Conservation (phyloP, 2,888 invertebrate genomes). For the Coremacera marginata region DNA sequence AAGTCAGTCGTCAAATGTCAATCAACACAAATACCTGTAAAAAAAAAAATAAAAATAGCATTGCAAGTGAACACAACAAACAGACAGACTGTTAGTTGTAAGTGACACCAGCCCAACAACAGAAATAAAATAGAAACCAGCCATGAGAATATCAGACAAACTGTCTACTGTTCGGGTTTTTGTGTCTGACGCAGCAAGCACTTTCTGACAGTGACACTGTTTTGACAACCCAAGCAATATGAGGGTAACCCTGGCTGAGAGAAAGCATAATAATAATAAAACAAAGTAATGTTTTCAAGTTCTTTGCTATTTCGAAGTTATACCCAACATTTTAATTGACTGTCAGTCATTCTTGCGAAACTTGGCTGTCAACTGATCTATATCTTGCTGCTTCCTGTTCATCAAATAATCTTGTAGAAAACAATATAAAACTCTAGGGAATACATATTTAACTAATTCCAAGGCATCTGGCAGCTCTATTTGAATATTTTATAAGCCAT, state of each 20-base stretch:
- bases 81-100: background rate
- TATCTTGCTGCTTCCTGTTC: background rate
- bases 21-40: slow-evolving; percentile 50
- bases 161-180: slow-evolving; percentile 26
- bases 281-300: background rate
- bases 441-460: no score
- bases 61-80: slow-evolving; percentile 36
- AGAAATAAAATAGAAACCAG: slow-evolving; percentile 1
- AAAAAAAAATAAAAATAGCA: slow-evolving; percentile 32
- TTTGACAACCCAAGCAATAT: background rate
- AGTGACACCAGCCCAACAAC: background rate
- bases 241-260: background rate
- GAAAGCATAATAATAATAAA: background rate
- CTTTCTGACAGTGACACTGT: background rate
- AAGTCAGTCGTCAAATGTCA: slow-evolving; percentile 57
- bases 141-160: slow-evolving; percentile 33
- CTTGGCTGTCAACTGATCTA: background rate
- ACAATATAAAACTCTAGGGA: no score
- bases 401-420: no score
- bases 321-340: no score
- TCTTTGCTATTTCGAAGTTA: no score
- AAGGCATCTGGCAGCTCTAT: no score
- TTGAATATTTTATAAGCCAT: no score
- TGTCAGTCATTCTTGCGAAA: no score
- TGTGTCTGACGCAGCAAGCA: background rate